Percentiles rank a stretch among this genome's conserved stretches.
Conservation (phyloP, 1,140 invertebrate genomes). For the Drosophila nikananu region DNA sequence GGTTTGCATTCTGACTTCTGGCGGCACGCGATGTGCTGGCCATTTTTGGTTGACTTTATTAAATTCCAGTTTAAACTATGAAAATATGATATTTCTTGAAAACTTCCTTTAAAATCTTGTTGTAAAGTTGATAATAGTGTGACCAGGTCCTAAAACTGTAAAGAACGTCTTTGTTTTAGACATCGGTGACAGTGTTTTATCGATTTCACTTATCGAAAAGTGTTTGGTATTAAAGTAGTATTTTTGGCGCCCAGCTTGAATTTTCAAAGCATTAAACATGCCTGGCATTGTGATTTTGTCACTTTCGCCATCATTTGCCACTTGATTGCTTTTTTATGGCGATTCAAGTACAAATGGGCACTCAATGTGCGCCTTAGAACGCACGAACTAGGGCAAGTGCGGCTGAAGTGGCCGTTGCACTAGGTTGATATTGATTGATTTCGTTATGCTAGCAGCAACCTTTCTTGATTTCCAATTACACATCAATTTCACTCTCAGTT, state of each 20-base stretch:
- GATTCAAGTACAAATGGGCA: constrained; percentile 32
- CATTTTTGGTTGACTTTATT: constrained; percentile 21
- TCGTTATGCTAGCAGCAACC: constrained; percentile 5
- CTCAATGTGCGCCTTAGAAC: constrained; percentile 35
- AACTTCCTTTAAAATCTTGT: neutral
- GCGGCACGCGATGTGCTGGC: constrained; percentile 52
- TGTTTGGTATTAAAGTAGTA: constrained; percentile 6
- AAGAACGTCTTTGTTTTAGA: no score
- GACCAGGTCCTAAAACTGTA: neutral
- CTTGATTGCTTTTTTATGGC: constrained; percentile 15
- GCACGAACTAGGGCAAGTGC: constrained; percentile 56
- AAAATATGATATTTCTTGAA: neutral
- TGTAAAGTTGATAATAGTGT: neutral
- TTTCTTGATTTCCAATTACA: constrained; percentile 1
- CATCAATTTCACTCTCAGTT: constrained; percentile 35
- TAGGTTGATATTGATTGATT: constrained; percentile 59
- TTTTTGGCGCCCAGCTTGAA: neutral
- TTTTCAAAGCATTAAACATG: neutral
- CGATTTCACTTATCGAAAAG: neutral
- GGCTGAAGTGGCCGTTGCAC: constrained; percentile 25
- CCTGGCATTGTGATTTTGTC: neutral
- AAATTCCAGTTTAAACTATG: neutral
- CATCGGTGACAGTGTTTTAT: no score
- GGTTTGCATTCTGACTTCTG: constrained; percentile 14
- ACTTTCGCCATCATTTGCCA: constrained; percentile 3